Percentiles rank a stretch among this genome's conserved stretches.
Evolutionary conservation across 1,140 invertebrate species (phyloP).

Genomic region (Hycleus phaleratus): DNA sequence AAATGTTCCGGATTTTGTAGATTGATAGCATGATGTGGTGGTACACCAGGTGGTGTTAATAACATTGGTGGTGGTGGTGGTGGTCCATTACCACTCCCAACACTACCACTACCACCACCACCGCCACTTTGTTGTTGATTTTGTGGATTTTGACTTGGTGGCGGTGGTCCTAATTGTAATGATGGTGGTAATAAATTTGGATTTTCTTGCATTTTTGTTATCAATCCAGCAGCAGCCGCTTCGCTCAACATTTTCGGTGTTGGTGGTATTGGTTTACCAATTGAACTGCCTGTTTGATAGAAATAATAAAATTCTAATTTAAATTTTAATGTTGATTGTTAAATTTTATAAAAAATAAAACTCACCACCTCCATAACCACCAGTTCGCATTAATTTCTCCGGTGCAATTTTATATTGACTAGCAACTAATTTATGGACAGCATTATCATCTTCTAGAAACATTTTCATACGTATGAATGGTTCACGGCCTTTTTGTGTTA

Average conservation of each 20-base stretch:
- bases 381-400: slow-evolving; percentile 90
- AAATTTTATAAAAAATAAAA: neutral
- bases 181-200: slow-evolving; percentile 44
- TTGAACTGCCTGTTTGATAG: slow-evolving; percentile 54
- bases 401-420: slow-evolving; percentile 97
- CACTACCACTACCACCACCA: no score
- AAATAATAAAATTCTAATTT: slow-evolving; percentile 24
- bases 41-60: slow-evolving; percentile 55
- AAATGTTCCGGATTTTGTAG: slow-evolving; percentile 46
- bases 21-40: slow-evolving; percentile 54
- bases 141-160: slow-evolving; percentile 12
- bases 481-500: slow-evolving; percentile 93
- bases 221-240: slow-evolving; percentile 50
- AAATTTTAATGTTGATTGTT: no score
- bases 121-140: no score
- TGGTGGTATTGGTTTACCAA: slow-evolving; percentile 67
- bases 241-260: slow-evolving; percentile 66
- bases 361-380: slow-evolving; percentile 72
- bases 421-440: slow-evolving; percentile 91
- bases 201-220: slow-evolving; percentile 64
- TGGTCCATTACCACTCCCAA: slow-evolving; percentile 7
- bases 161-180: slow-evolving; percentile 42
- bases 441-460: slow-evolving; percentile 95
- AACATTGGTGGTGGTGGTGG: slow-evolving; percentile 52
- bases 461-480: slow-evolving; percentile 98